Percentiles rank a stretch among this genome's conserved stretches.
These are phyloP conservation scores for Calonectris borealis DNA, from an alignment of 2,113 vertebrate species.

Conservation along the genomic window DNA sequence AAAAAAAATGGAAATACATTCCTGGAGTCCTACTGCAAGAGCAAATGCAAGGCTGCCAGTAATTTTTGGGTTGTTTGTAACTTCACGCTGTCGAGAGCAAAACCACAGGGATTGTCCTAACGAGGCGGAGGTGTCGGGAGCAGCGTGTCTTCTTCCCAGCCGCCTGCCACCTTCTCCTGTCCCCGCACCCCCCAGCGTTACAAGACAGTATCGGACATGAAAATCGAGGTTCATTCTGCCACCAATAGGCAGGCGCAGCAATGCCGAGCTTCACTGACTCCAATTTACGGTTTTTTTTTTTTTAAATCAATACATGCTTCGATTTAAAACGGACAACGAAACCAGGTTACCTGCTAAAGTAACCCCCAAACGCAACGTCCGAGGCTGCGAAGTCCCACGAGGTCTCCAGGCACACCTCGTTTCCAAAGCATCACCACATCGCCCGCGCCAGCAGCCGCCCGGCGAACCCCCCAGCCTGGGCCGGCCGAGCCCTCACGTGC, in stretches of 20 bases:
- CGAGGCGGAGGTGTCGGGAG: accelerated
- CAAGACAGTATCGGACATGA: accelerated
- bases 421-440: neutral
- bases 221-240: neutral
- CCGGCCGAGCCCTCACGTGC: accelerated
- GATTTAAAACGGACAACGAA: neutral
- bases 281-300: accelerated
- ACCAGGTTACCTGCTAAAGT: neutral
- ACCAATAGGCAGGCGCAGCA: neutral
- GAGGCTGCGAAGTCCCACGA: accelerated
- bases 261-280: neutral
- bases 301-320: accelerated
- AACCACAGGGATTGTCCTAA: neutral
- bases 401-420: neutral
- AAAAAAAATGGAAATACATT: neutral
- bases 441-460: neutral
- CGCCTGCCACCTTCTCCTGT: neutral
- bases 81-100: accelerated
- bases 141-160: neutral
- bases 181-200: neutral
- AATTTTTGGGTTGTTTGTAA: neutral
- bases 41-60: accelerated
- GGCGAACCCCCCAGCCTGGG: accelerated
- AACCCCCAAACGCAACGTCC: neutral
- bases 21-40: neutral